Evolutionary conservation across 1,140 invertebrate genomes (phyloP).

Genomic region (Drosophila subobscura): DNA sequence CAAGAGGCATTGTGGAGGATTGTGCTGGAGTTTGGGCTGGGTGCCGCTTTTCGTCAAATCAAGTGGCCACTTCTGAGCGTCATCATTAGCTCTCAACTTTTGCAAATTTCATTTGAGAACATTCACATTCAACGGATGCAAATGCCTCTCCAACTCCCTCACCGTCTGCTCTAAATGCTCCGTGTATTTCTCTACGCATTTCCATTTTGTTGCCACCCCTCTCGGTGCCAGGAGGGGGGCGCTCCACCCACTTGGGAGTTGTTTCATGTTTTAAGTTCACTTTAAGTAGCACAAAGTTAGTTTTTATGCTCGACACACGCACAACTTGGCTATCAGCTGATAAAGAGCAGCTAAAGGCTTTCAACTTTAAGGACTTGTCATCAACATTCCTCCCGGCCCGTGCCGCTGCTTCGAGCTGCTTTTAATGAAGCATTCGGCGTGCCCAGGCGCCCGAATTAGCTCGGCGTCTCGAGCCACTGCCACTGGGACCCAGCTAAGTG

Average conservation of each 20-base stretch:
- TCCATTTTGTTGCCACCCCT: slow-evolving; percentile 13
- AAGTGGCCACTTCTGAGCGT: slow-evolving; percentile 62
- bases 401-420: slow-evolving; percentile 29
- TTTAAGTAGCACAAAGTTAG: slow-evolving; percentile 79
- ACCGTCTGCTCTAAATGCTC: no score
- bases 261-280: slow-evolving; percentile 77
- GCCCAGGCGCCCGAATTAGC: slow-evolving; percentile 61
- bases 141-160: background rate
- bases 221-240: slow-evolving; percentile 7
- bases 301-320: slow-evolving; percentile 76
- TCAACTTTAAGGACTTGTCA: slow-evolving; percentile 32
- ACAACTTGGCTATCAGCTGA: slow-evolving; percentile 75
- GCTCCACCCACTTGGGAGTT: slow-evolving; percentile 49
- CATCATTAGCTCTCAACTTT: slow-evolving; percentile 73
- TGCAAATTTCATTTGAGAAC: slow-evolving; percentile 70
- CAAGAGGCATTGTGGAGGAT: no score
- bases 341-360: slow-evolving; percentile 70
- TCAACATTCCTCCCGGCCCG: background rate
- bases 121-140: slow-evolving; percentile 42
- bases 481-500: slow-evolving; percentile 8
- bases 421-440: slow-evolving; percentile 71
- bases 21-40: slow-evolving; percentile 21
- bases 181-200: no score
- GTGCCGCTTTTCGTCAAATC: slow-evolving; percentile 46
- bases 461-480: slow-evolving; percentile 17